These are phyloP conservation scores for Andricus curvator DNA, from an alignment of 2,888 invertebrate species.

Conservation along the genomic window DNA sequence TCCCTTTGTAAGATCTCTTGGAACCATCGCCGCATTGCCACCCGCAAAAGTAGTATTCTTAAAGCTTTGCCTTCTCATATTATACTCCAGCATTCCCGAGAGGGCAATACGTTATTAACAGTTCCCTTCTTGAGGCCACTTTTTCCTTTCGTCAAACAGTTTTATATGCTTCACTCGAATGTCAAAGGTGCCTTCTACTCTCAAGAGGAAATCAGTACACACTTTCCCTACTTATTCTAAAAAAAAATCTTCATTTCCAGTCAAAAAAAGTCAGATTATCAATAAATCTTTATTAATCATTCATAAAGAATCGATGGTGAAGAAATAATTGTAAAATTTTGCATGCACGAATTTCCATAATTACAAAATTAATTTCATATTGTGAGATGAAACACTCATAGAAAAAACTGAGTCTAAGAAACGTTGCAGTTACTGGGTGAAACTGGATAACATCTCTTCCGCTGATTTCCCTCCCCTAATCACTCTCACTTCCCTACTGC, in stretches of 20 bases:
- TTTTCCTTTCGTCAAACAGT: constrained; percentile 36
- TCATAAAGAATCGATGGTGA: too few species aligned
- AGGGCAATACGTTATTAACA: constrained; percentile 37
- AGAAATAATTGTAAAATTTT: too few species aligned
- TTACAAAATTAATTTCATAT: too few species aligned
- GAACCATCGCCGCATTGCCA: constrained; percentile 27
- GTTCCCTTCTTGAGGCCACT: constrained; percentile 19
- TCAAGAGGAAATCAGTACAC: background rate
- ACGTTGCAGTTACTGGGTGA: too few species aligned
- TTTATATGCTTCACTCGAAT: constrained; percentile 24
- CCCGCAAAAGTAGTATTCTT: constrained; percentile 37
- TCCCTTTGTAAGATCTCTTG: constrained; percentile 25
- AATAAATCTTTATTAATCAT: too few species aligned
- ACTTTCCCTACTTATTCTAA: background rate
- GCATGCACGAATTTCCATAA: too few species aligned
- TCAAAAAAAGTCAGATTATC: background rate
- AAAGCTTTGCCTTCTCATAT: constrained; percentile 15
- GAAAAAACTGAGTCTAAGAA: too few species aligned
- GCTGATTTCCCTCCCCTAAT: too few species aligned
- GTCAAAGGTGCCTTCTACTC: constrained; percentile 13
- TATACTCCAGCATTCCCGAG: constrained; percentile 13
- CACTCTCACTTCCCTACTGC: too few species aligned
- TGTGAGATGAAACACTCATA: too few species aligned
- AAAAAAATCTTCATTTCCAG: background rate
- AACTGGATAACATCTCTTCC: too few species aligned